phyloP scores from a whole-genome alignment of 2,888 invertebrate genomes.

The Neoascia interrupta region DNA sequence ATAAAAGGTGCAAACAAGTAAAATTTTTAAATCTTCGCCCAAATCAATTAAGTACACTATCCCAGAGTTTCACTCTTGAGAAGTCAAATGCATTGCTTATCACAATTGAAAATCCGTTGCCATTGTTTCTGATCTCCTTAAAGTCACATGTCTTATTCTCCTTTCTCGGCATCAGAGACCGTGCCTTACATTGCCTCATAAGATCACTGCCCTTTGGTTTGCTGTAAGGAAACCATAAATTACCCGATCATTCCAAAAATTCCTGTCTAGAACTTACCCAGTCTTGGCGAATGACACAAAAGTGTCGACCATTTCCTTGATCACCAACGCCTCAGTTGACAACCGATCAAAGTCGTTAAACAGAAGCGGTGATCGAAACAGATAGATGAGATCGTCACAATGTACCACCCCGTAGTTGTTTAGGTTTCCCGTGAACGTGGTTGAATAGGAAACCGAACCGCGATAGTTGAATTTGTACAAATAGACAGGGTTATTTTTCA shows the following conservation, averaged over 20 bases:
- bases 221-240: too few species aligned
- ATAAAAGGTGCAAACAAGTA: neutral
- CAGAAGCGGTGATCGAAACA: constrained; percentile 79
- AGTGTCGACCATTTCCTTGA: constrained; percentile 77
- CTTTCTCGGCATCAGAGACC: neutral
- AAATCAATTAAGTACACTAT: constrained; percentile 57
- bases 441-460: constrained; percentile 79
- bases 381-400: constrained; percentile 81
- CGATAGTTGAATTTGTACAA: constrained; percentile 80
- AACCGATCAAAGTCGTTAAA: constrained; percentile 77
- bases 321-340: constrained; percentile 77
- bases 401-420: constrained; percentile 79
- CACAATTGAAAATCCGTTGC: constrained; percentile 66
- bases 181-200: constrained; percentile 46
- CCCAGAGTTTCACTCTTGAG: constrained; percentile 74
- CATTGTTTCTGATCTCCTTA: constrained; percentile 73
- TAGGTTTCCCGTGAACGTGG: constrained; percentile 77
- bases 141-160: constrained; percentile 75
- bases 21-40: neutral
- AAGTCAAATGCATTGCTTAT: constrained; percentile 72
- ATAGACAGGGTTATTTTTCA: constrained; percentile 78
- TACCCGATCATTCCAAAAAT: too few species aligned
- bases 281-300: constrained; percentile 80
- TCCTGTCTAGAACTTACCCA: constrained; percentile 76
- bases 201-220: constrained; percentile 69